Base-by-base conservation (phyloP, 23 tunicate genomes). In the Halocynthia roretzi region DNA sequence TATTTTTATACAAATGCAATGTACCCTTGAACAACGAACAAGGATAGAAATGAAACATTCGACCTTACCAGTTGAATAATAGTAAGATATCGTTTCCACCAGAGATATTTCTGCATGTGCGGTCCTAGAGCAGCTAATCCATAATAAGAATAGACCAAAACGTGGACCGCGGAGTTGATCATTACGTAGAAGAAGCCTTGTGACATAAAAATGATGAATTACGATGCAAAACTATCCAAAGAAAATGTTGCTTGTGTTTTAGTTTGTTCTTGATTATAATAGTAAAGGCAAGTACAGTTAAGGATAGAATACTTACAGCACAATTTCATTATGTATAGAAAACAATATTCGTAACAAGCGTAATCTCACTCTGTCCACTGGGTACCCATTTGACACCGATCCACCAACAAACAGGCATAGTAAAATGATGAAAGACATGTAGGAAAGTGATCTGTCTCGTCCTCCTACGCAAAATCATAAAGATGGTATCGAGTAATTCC, bases 11-110 rank as follows among this genome's bases (percentile, higher is more conserved):
- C 44, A 31, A 31, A 31, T 31, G 2, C 1, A 31, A 31, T 31
- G 44, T 31, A 31, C 44, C 4, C 44, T 31, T 31, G 44, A 31
- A 31, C 44, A 1, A 31, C 44, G 44, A 31, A 31, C 44, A 31
- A 31, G 44, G 44, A 31, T 31, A 31, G 1, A 1, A 31, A 31
- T 31, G 44, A 31, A 31, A 31, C 44, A 31, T 31, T 31, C 44
- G 44, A 31, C 44, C 44, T 50, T 54, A 91, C 97, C 85, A 92
- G 75, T 76, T 92, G 98, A 15, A 92, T 14, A 68, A 92, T 83
- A n/a, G 98, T 92, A 55, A 92, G 86, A 74, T 92, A 92, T 81
- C 82, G 82, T 60, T 92, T 92, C 98, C 98, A 92, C 98, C 98
- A 92, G 54, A 92, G 61, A 80, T 92, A 86, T 72, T 86, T 85